Evolutionary conservation across 2,888 invertebrate genomes (phyloP).

Genomic region (Acrocyrtus sp.): DNA sequence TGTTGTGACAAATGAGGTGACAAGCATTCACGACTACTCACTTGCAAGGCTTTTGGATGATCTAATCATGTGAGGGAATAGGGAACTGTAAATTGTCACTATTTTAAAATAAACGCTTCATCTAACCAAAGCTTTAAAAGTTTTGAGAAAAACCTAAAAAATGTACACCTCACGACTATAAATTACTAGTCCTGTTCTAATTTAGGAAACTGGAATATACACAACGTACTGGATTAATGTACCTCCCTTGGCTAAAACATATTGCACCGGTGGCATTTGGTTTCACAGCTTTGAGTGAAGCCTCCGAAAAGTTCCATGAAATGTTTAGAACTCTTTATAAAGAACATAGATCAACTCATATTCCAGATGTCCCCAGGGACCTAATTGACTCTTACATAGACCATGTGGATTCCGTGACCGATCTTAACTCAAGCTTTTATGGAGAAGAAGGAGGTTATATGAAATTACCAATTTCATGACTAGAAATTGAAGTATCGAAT

Average conservation of each 20-base stretch:
- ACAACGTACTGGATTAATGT: slow-evolving; percentile 30
- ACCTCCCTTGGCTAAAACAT: slow-evolving; percentile 42
- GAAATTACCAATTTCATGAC: background rate
- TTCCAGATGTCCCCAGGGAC: slow-evolving; percentile 17
- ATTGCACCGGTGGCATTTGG: slow-evolving; percentile 44
- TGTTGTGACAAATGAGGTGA: too few relatives aligned
- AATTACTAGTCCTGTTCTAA: too few relatives aligned
- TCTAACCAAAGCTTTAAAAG: too few relatives aligned
- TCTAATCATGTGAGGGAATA: too few relatives aligned
- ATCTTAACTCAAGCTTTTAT: slow-evolving; percentile 56
- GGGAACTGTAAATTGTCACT: too few relatives aligned
- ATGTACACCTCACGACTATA: too few relatives aligned
- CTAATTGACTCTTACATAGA: slow-evolving; percentile 55
- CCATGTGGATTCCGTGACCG: slow-evolving; percentile 36
- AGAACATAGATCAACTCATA: slow-evolving; percentile 16
- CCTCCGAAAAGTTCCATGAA: slow-evolving; percentile 12
- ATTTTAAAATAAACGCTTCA: too few relatives aligned
- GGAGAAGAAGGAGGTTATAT: slow-evolving; percentile 41
- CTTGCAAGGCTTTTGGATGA: too few relatives aligned
- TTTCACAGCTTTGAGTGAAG: slow-evolving; percentile 27
- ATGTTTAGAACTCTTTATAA: slow-evolving; percentile 34
- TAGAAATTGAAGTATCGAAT: background rate
- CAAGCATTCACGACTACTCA: too few relatives aligned
- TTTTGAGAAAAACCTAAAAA: too few relatives aligned
- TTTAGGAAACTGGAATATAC: too few relatives aligned